Evolutionary conservation across 2,888 invertebrate genomes (phyloP).

Genomic region (Oscheius myriophilus): DNA sequence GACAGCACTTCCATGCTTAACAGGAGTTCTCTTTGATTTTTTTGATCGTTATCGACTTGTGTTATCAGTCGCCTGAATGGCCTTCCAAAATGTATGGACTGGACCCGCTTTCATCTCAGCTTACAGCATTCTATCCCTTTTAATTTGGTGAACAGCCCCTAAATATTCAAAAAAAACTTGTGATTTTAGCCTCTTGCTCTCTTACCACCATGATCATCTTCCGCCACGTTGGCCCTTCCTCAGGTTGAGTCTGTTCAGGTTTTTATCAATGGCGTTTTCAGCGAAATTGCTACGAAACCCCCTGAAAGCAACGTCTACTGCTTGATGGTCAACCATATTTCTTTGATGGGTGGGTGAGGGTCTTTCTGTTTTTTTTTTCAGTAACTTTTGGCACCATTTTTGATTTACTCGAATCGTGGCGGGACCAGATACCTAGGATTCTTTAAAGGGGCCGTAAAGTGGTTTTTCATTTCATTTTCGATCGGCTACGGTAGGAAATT

Average conservation of each 20-base stretch:
- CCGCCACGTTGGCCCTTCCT: constrained; percentile 30
- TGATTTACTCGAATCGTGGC: not conserved
- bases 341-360: constrained; percentile 23
- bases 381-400: not conserved
- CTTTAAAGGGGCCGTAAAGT: no score
- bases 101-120: constrained; percentile 30
- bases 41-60: not conserved
- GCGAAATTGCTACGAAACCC: constrained; percentile 27
- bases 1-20: no score
- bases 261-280: constrained; percentile 3
- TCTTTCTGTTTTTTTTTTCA: not conserved
- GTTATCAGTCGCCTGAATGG: constrained; percentile 13
- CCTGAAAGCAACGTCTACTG: constrained; percentile 33
- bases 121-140: constrained; percentile 23
- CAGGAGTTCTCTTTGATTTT: no score
- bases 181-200: constrained; percentile 9
- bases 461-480: no score
- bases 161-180: not conserved
- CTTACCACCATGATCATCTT: constrained; percentile 15
- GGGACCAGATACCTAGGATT: no score
- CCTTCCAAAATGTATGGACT: constrained; percentile 27
- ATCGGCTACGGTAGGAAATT: no score
- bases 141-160: constrained; percentile 28
- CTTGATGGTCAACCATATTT: constrained; percentile 32
- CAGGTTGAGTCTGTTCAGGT: not conserved